Evolutionary conservation across 1,140 invertebrate species (phyloP).

Genomic region (Drepana arcuata): DNA sequence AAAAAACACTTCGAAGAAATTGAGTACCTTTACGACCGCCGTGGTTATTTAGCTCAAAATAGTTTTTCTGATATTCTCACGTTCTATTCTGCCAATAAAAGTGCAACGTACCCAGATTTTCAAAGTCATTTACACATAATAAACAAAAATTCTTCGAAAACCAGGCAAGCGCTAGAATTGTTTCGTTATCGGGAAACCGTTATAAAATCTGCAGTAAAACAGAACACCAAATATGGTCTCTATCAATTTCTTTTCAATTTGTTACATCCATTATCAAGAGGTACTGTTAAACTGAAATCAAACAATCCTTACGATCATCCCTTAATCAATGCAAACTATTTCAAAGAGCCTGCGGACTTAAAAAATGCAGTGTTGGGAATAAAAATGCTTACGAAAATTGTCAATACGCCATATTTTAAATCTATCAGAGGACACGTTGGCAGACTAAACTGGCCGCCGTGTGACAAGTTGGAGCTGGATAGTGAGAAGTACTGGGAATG

Average conservation of each 20-base stretch:
- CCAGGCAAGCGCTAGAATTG: constrained; percentile 2
- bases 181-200: constrained; percentile 37
- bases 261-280: constrained; percentile 59
- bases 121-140: constrained; percentile 20
- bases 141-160: constrained; percentile 8
- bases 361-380: constrained; percentile 75
- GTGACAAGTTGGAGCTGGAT: constrained; percentile 50
- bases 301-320: constrained; percentile 71
- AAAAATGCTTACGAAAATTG: constrained; percentile 41
- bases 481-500: constrained; percentile 77
- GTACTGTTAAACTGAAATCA: constrained; percentile 41
- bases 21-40: constrained; percentile 23
- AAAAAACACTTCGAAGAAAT: constrained; percentile 9
- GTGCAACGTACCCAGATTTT: constrained; percentile 25
- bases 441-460: constrained; percentile 47
- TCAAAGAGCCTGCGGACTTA: constrained; percentile 79
- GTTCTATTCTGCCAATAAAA: constrained; percentile 21
- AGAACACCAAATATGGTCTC: constrained; percentile 39
- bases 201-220: constrained; percentile 34
- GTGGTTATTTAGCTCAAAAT: constrained; percentile 18
- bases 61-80: constrained; percentile 16
- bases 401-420: constrained; percentile 49
- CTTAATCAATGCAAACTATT: constrained; percentile 83
- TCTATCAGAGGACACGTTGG: constrained; percentile 40
- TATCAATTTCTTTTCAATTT: constrained; percentile 42